These are phyloP conservation scores for Protodeltote pygarga DNA, from an alignment of 2,888 invertebrate species.

Conservation along the genomic window DNA sequence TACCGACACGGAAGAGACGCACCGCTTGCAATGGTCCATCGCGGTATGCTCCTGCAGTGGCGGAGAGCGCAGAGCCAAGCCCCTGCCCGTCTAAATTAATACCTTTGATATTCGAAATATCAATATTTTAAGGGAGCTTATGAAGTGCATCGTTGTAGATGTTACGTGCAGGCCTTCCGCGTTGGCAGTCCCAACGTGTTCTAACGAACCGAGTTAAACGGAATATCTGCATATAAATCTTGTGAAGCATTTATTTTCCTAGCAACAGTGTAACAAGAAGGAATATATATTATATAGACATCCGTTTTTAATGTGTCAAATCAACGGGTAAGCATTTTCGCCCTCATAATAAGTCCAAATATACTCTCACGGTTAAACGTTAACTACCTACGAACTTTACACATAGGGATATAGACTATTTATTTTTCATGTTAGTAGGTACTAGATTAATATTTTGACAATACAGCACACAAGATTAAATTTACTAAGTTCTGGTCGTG, in stretches of 20 bases:
- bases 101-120: constrained; percentile 85
- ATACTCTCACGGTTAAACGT: background rate
- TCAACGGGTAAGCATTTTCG: too few species aligned
- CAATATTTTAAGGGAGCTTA: constrained; percentile 83
- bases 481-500: constrained; percentile 44
- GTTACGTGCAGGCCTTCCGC: constrained; percentile 75
- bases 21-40: constrained; percentile 82
- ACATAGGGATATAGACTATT: too few species aligned
- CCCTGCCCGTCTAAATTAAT: constrained; percentile 79
- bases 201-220: constrained; percentile 70
- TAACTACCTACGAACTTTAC: too few species aligned
- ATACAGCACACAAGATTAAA: constrained; percentile 27
- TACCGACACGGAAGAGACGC: constrained; percentile 85
- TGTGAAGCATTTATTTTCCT: constrained; percentile 32
- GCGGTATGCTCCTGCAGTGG: constrained; percentile 66
- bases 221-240: constrained; percentile 62
- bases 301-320: background rate
- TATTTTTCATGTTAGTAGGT: too few species aligned
- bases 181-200: constrained; percentile 72
- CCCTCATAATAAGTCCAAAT: too few species aligned
- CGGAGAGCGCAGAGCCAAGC: constrained; percentile 68
- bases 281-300: constrained; percentile 10
- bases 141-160: constrained; percentile 74
- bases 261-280: constrained; percentile 33
- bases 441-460: constrained; percentile 23